phyloP scores from a whole-genome alignment of 2,888 invertebrate species.

The Lingula anatina region DNA sequence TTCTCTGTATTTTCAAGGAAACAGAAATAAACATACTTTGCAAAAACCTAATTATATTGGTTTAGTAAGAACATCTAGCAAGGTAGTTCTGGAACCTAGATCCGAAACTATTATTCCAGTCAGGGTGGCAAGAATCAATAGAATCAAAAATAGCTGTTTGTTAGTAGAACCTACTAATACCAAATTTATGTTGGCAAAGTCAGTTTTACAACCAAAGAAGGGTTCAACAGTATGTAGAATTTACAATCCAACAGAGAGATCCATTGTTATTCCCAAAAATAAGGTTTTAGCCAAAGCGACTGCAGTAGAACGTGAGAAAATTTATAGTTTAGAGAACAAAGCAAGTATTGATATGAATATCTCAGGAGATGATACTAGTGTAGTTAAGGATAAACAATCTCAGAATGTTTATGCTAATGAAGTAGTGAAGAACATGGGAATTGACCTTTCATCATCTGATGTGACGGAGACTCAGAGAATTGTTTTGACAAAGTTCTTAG shows the following conservation, averaged over 20 bases:
- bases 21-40: neutral
- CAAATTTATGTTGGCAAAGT: too few species aligned
- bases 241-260: too few species aligned
- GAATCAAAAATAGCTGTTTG: too few species aligned
- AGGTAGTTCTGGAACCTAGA: neutral
- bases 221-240: too few species aligned
- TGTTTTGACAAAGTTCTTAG: neutral
- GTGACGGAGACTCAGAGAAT: conserved; percentile 1
- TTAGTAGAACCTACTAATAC: too few species aligned
- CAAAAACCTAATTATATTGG: neutral
- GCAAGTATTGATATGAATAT: neutral
- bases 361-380: neutral
- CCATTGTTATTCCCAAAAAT: too few species aligned
- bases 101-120: neutral
- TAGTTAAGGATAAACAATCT: neutral
- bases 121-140: neutral
- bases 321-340: too few species aligned
- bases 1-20: neutral
- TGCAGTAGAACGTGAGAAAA: too few species aligned
- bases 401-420: neutral
- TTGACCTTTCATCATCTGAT: conserved; percentile 4
- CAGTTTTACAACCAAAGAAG: too few species aligned
- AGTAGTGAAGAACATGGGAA: neutral
- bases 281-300: too few species aligned
- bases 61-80: neutral